Conservation (phyloP, 2,113 vertebrate species). For the Atractosteus spatula region DNA sequence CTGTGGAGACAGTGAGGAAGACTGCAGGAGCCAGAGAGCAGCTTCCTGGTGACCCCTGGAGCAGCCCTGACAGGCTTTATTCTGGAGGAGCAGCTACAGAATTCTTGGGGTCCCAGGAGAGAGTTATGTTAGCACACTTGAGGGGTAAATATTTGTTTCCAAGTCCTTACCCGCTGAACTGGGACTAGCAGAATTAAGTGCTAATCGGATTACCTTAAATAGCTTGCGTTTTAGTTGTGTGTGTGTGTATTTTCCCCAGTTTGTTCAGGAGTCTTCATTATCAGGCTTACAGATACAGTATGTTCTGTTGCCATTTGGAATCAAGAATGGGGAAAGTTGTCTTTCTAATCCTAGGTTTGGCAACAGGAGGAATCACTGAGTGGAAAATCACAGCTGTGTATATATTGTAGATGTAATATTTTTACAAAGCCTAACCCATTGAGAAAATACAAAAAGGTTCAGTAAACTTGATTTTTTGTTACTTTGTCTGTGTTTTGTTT, state of each 20-base stretch:
- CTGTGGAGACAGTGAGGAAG: neutral
- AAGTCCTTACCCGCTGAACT: constrained; percentile 15
- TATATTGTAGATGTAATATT: too few species aligned
- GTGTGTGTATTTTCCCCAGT: constrained; percentile 1
- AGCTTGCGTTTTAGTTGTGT: constrained; percentile 3
- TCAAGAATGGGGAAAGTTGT: constrained; percentile 11
- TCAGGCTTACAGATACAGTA: neutral
- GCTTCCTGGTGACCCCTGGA: neutral
- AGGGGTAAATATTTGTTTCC: constrained; percentile 24
- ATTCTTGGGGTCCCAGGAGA: constrained; percentile 3
- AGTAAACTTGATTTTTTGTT: too few species aligned
- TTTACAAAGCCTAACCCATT: too few species aligned
- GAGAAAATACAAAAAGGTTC: too few species aligned
- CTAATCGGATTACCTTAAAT: constrained; percentile 31
- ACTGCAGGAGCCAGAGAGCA: neutral
- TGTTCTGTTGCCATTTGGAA: constrained; percentile 26
- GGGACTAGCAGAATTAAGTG: constrained; percentile 18
- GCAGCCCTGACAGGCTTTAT: neutral
- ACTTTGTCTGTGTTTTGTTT: too few species aligned
- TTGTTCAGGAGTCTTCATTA: constrained; percentile 9
- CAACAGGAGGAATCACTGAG: constrained; percentile 19
- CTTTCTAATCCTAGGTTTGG: constrained; percentile 26
- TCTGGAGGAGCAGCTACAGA: neutral
- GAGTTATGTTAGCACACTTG: constrained; percentile 6
- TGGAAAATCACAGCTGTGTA: constrained; percentile 28